These are phyloP conservation scores for Acanthosepion pharaonis DNA, from an alignment of 2,888 invertebrate genomes.

Conservation along the genomic window DNA sequence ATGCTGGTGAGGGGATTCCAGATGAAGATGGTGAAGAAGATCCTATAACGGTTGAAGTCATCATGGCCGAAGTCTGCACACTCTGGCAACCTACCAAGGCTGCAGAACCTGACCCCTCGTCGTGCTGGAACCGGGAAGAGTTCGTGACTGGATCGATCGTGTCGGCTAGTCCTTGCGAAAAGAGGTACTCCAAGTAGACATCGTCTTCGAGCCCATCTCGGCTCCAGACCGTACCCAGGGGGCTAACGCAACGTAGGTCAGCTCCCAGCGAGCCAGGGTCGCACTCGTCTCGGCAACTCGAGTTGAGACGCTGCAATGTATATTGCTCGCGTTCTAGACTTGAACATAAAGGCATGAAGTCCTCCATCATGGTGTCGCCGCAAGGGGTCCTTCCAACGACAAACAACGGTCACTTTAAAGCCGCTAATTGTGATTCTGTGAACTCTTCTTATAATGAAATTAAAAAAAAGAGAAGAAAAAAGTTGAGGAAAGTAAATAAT, in stretches of 20 bases:
- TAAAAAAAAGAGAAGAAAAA: not conserved
- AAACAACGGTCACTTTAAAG: not conserved
- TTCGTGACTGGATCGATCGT: conserved; percentile 57
- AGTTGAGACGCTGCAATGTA: conserved; percentile 71
- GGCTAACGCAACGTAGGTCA: conserved; percentile 61
- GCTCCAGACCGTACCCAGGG: conserved; percentile 60
- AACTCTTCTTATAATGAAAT: too few relatives aligned
- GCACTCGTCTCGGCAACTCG: conserved; percentile 69
- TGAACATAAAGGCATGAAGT: conserved; percentile 68
- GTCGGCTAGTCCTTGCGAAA: conserved; percentile 69
- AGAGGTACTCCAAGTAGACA: conserved; percentile 69
- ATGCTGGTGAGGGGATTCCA: not conserved
- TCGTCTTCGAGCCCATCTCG: conserved; percentile 68
- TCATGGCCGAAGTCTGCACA: conserved; percentile 51
- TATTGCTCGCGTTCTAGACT: conserved; percentile 70
- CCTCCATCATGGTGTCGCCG: conserved; percentile 62
- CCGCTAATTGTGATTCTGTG: not conserved
- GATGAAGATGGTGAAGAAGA: not conserved
- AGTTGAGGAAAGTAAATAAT: not conserved
- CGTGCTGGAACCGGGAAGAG: conserved; percentile 42
- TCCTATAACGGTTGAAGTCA: conserved; percentile 45
- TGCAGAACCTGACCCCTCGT: conserved; percentile 52
- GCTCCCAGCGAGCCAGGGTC: conserved; percentile 53
- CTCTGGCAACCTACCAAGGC: conserved; percentile 50
- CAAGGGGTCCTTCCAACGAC: not conserved